These are phyloP conservation scores for Platycnemis pennipes DNA, from an alignment of 2,888 invertebrate genomes.

Conservation along the genomic window DNA sequence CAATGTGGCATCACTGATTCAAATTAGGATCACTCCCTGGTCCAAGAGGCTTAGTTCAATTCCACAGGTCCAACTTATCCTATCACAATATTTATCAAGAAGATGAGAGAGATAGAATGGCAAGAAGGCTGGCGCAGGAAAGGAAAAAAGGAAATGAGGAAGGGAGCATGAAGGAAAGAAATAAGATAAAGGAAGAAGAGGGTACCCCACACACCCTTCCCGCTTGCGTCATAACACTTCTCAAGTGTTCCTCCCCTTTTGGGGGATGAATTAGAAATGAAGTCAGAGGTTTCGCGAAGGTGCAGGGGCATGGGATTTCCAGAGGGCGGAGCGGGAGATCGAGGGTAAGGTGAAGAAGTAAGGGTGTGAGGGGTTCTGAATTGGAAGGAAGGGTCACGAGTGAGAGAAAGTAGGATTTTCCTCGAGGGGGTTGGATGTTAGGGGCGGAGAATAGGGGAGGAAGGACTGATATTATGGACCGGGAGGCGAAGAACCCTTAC, in stretches of 20 bases:
- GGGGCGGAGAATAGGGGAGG: not conserved
- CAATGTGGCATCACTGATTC: too few relatives aligned
- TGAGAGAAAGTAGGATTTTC: not conserved
- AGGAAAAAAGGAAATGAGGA: not conserved
- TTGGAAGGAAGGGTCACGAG: not conserved
- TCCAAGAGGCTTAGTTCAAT: not conserved
- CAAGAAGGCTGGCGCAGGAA: too few relatives aligned
- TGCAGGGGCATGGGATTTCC: not conserved
- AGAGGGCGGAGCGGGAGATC: not conserved
- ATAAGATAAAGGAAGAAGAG: not conserved
- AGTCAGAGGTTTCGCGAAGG: not conserved
- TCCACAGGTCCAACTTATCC: not conserved
- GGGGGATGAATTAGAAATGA: constrained; percentile 52
- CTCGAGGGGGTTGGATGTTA: not conserved
- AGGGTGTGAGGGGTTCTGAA: not conserved
- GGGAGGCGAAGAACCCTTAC: not conserved
- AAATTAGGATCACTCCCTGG: not conserved
- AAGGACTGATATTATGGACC: not conserved
- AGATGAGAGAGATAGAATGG: too few relatives aligned
- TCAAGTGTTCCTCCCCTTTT: constrained; percentile 36
- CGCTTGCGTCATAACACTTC: constrained; percentile 58
- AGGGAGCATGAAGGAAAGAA: not conserved
- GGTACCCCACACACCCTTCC: not conserved
- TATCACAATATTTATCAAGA: not conserved
- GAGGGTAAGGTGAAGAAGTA: not conserved